Evolutionary conservation across 2,888 invertebrate genomes (phyloP), one percentile per base, ranked within the genome.

Genomic region (Ommatoiulus sabulosus): DNA sequence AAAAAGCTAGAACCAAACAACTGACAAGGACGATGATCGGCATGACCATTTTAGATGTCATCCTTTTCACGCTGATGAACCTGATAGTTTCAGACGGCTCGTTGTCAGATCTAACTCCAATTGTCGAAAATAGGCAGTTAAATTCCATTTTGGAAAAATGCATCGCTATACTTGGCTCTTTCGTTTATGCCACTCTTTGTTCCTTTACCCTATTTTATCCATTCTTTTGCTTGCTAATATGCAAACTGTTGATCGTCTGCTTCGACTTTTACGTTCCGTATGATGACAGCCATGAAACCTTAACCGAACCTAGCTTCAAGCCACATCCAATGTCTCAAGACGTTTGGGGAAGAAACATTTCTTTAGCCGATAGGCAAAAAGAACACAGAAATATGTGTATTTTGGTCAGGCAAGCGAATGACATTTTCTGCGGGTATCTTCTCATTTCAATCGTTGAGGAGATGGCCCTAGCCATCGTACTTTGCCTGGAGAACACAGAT

Each of bases 351-450:
- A 72, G 72, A 24, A 86, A 8, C 44, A 86, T 86, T 86, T 44
- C 86, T 8, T 86, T 86, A 17, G n/a, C 44, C 3, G 12, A 44
- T 0, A 44, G 46, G 10, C 46, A 46, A 86, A 44, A 86, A 20
- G 44, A 86, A n/a, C 86, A 86, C 44, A 17, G 86, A 44, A 17
- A 44, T 46, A 44, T 86, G 44, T 44, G 44, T 17, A 86, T 20
- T 46, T 5, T 86, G 46, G 46, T 86, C 17, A 44, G 44, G 20
- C 86, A 86, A 86, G 86, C 86, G 5, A 86, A 86, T 15, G 44
- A 17, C 44, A 46, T 86, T 86, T 86, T 86, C 20, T n/a, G 44
- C 24, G 24, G 72, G 72, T 72, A 24, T 72, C 72, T 72, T 24
- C 24, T 72, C 12, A 72, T 72, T 72, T 24, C 72, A n/a, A 24